A percentile compares a stretch with the other conserved stretches of the same genome.
Evolutionary conservation across 2,113 vertebrate species (phyloP).

Genomic region (Poeciliopsis occidentalis): DNA sequence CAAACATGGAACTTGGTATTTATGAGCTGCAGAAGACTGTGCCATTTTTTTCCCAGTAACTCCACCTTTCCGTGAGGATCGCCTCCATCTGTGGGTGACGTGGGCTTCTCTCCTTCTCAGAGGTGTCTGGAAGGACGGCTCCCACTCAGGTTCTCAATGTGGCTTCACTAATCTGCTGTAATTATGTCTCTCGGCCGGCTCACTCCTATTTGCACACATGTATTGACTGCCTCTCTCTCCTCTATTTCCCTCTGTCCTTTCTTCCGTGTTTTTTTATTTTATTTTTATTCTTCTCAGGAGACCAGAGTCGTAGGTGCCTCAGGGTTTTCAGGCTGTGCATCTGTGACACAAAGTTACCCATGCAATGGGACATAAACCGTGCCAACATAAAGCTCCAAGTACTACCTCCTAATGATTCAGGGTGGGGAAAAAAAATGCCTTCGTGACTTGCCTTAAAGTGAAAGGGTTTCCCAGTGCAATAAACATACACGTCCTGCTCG

Average conservation of each 20-base stretch:
- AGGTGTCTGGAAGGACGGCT: slow-evolving; percentile 64
- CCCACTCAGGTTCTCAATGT: slow-evolving; percentile 61
- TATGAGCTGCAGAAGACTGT: slow-evolving; percentile 15
- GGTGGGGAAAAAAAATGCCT: slow-evolving; percentile 17
- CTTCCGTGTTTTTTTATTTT: background rate
- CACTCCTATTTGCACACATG: slow-evolving; percentile 52
- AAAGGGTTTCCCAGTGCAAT: slow-evolving; percentile 38
- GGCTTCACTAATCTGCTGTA: slow-evolving; percentile 72
- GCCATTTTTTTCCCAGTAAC: slow-evolving; percentile 21
- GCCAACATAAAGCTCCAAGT: slow-evolving; percentile 39
- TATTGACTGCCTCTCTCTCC: slow-evolving; percentile 24
- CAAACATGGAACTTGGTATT: slow-evolving; percentile 31
- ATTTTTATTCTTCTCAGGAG: slow-evolving; percentile 17
- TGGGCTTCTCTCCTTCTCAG: slow-evolving; percentile 40
- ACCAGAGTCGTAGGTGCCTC: slow-evolving; percentile 27
- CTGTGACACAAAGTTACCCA: slow-evolving; percentile 19
- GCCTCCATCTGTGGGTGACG: slow-evolving; percentile 11
- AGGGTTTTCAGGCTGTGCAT: slow-evolving; percentile 22
- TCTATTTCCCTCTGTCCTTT: background rate
- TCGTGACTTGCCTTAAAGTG: slow-evolving; percentile 44
- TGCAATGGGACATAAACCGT: slow-evolving; percentile 12
- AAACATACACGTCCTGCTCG: slow-evolving; percentile 20
- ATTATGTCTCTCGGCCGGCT: slow-evolving; percentile 69
- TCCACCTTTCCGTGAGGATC: slow-evolving; percentile 16
- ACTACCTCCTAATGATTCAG: slow-evolving; percentile 37